Evolutionary conservation across 2,888 invertebrate species (phyloP).

Genomic region (Liodrosophila aerea): DNA sequence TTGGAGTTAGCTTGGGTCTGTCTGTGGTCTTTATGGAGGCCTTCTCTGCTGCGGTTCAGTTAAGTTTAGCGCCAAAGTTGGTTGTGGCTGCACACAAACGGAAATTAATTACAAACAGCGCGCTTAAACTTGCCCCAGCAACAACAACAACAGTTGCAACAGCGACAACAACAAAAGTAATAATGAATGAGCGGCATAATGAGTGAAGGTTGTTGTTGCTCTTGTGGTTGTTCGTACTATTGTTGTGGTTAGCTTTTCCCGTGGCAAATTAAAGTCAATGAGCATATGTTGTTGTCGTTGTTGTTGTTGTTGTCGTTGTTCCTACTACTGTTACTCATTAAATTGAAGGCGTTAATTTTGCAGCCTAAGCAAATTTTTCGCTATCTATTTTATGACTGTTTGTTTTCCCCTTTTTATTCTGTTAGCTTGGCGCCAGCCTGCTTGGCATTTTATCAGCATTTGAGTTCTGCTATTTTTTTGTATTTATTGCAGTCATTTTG

Average conservation of each 20-base stretch:
- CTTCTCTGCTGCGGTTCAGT: slow-evolving; percentile 61
- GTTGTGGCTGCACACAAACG: slow-evolving; percentile 71
- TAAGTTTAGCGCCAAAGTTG: slow-evolving; percentile 61
- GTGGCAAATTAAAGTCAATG: slow-evolving; percentile 35
- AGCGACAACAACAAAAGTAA: slow-evolving; percentile 28
- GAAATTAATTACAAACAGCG: slow-evolving; percentile 75
- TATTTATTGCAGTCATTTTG: slow-evolving; percentile 46
- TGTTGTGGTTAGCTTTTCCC: slow-evolving; percentile 14
- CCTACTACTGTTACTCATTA: slow-evolving; percentile 40
- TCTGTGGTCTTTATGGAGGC: slow-evolving; percentile 28
- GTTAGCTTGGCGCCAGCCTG: slow-evolving; percentile 41
- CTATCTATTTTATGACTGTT: slow-evolving; percentile 23
- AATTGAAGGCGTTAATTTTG: slow-evolving; percentile 61
- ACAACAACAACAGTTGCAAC: slow-evolving; percentile 30
- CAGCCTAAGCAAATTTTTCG: slow-evolving; percentile 44
- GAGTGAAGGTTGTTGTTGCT: slow-evolving; percentile 53
- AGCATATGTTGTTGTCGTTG: slow-evolving; percentile 21
- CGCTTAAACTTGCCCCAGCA: slow-evolving; percentile 56
- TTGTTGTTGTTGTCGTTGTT: slow-evolving; percentile 21
- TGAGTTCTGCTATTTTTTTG: slow-evolving; percentile 4
- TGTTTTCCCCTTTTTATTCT: slow-evolving; percentile 31
- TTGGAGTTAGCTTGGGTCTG: slow-evolving; percentile 4
- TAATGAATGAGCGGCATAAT: slow-evolving; percentile 60
- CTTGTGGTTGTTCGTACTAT: slow-evolving; percentile 7
- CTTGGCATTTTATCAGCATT: slow-evolving; percentile 48